These are phyloP conservation scores for Hypomesus transpacificus DNA, from an alignment of 2,113 vertebrate species.

Conservation along the genomic window DNA sequence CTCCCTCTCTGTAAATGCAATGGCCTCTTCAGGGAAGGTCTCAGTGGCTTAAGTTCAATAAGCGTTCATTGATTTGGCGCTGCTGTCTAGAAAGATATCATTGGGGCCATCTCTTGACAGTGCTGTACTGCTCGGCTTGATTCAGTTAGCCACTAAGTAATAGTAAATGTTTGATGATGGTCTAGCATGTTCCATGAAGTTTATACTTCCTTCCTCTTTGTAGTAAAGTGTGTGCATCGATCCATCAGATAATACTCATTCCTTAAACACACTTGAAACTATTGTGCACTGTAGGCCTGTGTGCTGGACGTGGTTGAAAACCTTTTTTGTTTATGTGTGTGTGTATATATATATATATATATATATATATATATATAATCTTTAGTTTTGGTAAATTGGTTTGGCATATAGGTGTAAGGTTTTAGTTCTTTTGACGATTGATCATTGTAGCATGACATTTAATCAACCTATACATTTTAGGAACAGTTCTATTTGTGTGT, in stretches of 20 bases:
- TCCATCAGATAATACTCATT: background rate
- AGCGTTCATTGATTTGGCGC: background rate
- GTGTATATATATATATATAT: too few species aligned
- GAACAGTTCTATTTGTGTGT: too few species aligned
- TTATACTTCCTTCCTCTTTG: background rate
- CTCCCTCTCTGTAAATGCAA: too few species aligned
- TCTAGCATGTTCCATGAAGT: background rate
- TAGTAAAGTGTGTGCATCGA: background rate
- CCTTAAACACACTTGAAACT: background rate
- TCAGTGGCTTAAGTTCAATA: background rate
- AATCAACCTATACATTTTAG: too few species aligned
- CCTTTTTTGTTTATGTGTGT: too few species aligned
- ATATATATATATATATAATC: too few species aligned
- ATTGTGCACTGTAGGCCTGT: background rate
- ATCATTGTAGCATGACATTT: too few species aligned
- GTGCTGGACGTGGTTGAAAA: too few species aligned
- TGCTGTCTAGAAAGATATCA: background rate
- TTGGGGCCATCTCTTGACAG: background rate
- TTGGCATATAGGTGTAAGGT: too few species aligned
- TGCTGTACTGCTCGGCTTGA: background rate
- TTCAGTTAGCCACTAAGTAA: conserved; percentile 6
- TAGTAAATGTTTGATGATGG: background rate
- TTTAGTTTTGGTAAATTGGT: too few species aligned
- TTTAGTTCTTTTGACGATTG: too few species aligned
- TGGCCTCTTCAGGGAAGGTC: background rate